Percentiles rank a stretch among this genome's conserved stretches.
These are phyloP conservation scores for Mystacides longicornis DNA, from an alignment of 2,888 invertebrate genomes.

Conservation along the genomic window DNA sequence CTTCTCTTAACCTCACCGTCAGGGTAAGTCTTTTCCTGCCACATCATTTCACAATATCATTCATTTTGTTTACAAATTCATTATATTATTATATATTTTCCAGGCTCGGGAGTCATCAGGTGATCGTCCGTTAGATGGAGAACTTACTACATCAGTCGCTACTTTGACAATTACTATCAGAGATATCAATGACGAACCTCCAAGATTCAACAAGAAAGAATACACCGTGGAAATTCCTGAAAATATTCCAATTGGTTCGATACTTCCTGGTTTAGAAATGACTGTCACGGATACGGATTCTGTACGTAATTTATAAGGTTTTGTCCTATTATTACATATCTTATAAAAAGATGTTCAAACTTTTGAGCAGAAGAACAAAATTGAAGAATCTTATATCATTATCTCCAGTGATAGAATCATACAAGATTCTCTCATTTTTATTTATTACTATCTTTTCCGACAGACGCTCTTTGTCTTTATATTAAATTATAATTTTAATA, in stretches of 20 bases:
- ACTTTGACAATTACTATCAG: constrained; percentile 76
- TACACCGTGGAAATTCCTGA: constrained; percentile 76
- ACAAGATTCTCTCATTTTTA: no score
- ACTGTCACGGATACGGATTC: constrained; percentile 80
- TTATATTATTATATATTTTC: constrained; percentile 16
- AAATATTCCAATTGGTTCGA: constrained; percentile 73
- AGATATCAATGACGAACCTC: constrained; percentile 86
- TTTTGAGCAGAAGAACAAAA: no score
- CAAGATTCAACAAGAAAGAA: constrained; percentile 73
- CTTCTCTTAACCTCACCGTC: constrained; percentile 69
- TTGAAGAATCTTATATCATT: no score
- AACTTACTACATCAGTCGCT: constrained; percentile 60
- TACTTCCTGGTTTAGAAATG: constrained; percentile 76
- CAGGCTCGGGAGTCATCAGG: constrained; percentile 73
- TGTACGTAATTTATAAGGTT: constrained; percentile 55
- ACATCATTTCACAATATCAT: background rate
- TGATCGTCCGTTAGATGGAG: constrained; percentile 60
- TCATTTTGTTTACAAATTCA: background rate
- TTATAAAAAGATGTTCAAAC: no score
- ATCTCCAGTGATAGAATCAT: no score
- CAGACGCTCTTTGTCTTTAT: no score
- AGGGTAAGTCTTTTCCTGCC: constrained; percentile 44
- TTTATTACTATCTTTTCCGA: no score
- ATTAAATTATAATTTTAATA: no score
- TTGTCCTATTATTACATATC: no score